phyloP scores from a whole-genome alignment of 2,797 vertebrate genomes.

The Mycteria americana region DNA sequence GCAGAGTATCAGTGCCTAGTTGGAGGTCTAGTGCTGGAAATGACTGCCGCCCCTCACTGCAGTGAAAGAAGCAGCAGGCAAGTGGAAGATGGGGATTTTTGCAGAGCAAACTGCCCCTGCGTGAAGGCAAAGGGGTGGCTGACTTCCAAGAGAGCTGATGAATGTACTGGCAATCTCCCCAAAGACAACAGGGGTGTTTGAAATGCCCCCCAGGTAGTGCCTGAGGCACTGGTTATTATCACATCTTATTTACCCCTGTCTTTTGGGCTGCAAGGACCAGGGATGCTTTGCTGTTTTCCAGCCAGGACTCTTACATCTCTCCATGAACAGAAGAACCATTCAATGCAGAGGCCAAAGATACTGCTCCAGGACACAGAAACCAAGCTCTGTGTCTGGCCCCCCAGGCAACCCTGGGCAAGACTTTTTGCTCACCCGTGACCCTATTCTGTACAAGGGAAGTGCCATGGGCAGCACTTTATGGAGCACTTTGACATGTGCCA shows the following conservation, averaged over 20 bases:
- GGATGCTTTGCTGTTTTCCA: background rate
- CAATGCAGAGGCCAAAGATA: background rate
- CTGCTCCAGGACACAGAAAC: background rate
- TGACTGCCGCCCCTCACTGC: background rate
- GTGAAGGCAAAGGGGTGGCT: background rate
- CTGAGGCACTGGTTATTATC: background rate
- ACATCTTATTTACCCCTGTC: background rate
- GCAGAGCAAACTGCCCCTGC: background rate
- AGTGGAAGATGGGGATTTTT: background rate
- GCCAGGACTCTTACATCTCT: background rate
- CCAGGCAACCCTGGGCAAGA: background rate
- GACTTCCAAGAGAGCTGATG: background rate
- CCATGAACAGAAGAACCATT: background rate
- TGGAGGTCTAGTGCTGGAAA: background rate
- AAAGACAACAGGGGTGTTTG: background rate
- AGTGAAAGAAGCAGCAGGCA: background rate
- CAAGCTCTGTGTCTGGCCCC: background rate
- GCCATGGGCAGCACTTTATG: accelerated
- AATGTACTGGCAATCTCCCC: background rate
- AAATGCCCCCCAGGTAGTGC: background rate
- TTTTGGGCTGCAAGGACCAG: background rate
- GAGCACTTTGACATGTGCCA: background rate
- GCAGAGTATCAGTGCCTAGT: background rate
- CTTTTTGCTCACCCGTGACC: background rate
- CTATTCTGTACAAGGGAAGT: background rate